phyloP scores from a whole-genome alignment of 1,140 invertebrate genomes.

The Apocrypta bakeri region DNA sequence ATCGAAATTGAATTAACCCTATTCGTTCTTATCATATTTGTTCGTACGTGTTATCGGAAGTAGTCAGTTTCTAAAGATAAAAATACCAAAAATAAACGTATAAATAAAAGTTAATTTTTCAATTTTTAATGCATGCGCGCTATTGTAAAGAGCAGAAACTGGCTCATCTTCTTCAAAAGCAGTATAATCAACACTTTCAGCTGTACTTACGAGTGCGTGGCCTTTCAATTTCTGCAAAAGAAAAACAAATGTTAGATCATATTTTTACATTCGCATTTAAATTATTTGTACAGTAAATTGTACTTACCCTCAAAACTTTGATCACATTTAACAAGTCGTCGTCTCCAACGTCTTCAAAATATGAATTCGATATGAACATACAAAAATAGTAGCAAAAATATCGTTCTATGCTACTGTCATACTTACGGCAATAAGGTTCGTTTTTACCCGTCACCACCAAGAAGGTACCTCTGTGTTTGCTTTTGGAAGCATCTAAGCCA shows the following conservation, averaged over 20 bases:
- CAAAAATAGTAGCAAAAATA: not conserved
- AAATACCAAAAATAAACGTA: not conserved
- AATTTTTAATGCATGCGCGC: not conserved
- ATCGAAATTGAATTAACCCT: not conserved
- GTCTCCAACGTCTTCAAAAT: conserved; percentile 11
- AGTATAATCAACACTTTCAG: not conserved
- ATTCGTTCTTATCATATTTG: not conserved
- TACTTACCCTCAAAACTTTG: conserved; percentile 42
- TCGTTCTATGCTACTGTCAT: no score
- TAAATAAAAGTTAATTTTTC: not conserved
- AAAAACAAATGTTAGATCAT: not conserved
- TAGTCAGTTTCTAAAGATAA: not conserved
- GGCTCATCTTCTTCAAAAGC: not conserved
- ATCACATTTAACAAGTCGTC: conserved; percentile 9
- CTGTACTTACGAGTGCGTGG: not conserved
- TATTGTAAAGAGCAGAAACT: not conserved
- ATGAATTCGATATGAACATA: not conserved
- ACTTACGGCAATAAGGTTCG: conserved; percentile 34
- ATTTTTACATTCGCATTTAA: not conserved
- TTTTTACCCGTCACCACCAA: conserved; percentile 12
- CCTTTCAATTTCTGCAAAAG: not conserved
- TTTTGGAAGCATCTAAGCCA: conserved; percentile 23
- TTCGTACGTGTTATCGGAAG: not conserved
- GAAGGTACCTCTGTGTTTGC: conserved; percentile 16
- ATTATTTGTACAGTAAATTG: not conserved